Evolutionary conservation across 1,140 invertebrate species (phyloP).

Genomic region (Ruditapes philippinarum): DNA sequence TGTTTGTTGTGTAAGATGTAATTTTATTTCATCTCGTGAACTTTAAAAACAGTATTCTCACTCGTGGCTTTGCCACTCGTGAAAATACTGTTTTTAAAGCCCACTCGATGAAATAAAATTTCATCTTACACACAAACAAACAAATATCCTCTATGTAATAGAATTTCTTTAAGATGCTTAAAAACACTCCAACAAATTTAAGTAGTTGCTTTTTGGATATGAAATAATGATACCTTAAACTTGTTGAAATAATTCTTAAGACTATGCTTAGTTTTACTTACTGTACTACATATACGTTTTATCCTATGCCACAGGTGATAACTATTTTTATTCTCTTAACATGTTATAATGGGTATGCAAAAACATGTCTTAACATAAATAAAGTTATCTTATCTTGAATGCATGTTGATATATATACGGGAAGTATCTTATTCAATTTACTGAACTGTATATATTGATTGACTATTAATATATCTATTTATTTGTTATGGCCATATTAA

Average conservation of each 20-base stretch:
- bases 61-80: too few relatives aligned
- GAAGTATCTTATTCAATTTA: neutral
- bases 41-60: too few relatives aligned
- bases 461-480: slow-evolving; percentile 8
- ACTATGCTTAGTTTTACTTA: neutral
- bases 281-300: neutral
- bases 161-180: too few relatives aligned
- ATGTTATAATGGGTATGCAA: neutral
- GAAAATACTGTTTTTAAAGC: too few relatives aligned
- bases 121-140: too few relatives aligned
- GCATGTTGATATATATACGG: neutral
- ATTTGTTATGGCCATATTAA: slow-evolving; percentile 35
- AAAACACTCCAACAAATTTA: too few relatives aligned
- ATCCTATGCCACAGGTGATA: neutral
- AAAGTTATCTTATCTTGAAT: neutral
- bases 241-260: neutral
- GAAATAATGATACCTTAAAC: too few relatives aligned
- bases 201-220: too few relatives aligned
- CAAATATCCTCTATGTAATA: too few relatives aligned
- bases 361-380: neutral
- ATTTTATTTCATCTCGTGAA: too few relatives aligned
- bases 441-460: neutral
- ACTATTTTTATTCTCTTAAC: neutral
- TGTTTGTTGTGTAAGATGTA: too few relatives aligned
- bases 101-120: too few relatives aligned